phyloP scores from a whole-genome alignment of 2,797 vertebrate species.

The Tragopan temminckii region DNA sequence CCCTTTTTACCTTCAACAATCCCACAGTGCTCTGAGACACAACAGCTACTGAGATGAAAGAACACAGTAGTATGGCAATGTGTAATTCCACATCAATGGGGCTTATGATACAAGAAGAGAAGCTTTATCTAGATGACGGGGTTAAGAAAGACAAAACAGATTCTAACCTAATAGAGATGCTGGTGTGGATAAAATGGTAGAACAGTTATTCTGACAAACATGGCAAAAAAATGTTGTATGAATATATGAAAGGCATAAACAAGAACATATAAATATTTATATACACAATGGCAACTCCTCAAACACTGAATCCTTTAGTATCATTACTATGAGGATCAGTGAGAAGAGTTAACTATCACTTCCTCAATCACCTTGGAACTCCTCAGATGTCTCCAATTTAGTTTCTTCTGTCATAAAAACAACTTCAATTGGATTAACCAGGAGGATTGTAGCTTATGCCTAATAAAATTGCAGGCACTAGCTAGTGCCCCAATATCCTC shows the following conservation, averaged over 20 bases:
- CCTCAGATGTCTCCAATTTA: not conserved
- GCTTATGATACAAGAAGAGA: not conserved
- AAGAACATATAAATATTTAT: not conserved
- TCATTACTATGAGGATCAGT: not conserved
- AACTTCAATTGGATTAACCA: not conserved
- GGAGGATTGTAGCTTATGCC: not conserved
- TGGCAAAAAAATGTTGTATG: not conserved
- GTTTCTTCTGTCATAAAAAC: not conserved
- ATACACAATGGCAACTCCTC: not conserved
- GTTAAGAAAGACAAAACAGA: not conserved
- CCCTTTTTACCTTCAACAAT: not conserved
- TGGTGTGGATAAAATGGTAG: not conserved
- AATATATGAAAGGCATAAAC: not conserved
- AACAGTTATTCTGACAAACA: not conserved
- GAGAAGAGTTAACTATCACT: not conserved
- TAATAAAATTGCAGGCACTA: slow-evolving; percentile 25
- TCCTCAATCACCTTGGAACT: not conserved
- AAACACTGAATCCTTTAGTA: not conserved
- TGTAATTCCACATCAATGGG: not conserved
- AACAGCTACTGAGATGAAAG: not conserved
- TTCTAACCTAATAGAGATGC: not conserved
- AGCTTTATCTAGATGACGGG: not conserved
- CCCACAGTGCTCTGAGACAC: not conserved
- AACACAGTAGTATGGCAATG: not conserved
- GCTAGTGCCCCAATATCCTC: not conserved